These are phyloP conservation scores for Odontomachus brunneus DNA, from an alignment of 1,140 invertebrate species.

Conservation along the genomic window DNA sequence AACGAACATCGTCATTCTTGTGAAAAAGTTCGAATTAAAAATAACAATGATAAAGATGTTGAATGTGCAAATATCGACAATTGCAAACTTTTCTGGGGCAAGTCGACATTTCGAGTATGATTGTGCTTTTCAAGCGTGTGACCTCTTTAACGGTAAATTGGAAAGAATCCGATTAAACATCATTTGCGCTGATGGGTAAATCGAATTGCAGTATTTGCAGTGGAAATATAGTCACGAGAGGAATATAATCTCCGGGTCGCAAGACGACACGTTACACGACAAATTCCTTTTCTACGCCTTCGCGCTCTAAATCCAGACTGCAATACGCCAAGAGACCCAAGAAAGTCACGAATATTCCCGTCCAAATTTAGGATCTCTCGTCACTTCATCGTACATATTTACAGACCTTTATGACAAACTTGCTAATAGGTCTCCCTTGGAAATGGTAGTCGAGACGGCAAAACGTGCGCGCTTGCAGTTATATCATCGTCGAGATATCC, in stretches of 20 bases:
- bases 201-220: background rate
- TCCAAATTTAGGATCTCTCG: constrained; percentile 45
- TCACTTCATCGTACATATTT: constrained; percentile 56
- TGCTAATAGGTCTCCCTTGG: constrained; percentile 50
- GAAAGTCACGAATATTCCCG: constrained; percentile 45
- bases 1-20: background rate
- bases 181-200: constrained; percentile 13
- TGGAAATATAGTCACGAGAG: background rate
- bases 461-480: constrained; percentile 48
- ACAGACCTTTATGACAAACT: constrained; percentile 55
- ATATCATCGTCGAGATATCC: constrained; percentile 54
- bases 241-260: constrained; percentile 21
- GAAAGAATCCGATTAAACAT: constrained; percentile 6
- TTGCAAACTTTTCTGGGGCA: background rate
- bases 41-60: background rate
- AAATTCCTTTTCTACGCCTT: constrained; percentile 38
- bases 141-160: constrained; percentile 1
- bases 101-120: background rate
- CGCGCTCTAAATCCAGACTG: constrained; percentile 29
- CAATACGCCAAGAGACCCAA: constrained; percentile 45
- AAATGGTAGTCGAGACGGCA: constrained; percentile 50
- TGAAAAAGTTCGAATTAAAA: background rate
- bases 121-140: background rate
- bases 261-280: background rate
- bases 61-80: background rate